These are phyloP conservation scores for Notarius quadriscutis DNA, from an alignment of 2,113 vertebrate species.

Conservation along the genomic window DNA sequence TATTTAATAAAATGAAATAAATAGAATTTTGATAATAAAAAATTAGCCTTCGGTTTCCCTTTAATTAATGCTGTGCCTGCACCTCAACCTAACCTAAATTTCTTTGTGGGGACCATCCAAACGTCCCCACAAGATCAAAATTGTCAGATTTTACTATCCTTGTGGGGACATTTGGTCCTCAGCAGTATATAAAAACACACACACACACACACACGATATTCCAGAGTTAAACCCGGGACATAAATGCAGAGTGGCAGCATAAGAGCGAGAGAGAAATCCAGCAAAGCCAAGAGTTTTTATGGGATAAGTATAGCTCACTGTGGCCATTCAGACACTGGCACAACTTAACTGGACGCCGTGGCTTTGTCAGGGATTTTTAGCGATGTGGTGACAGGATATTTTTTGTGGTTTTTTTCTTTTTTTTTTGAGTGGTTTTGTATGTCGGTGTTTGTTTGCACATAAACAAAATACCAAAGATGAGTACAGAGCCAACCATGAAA, in stretches of 20 bases:
- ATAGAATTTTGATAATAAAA: too few species aligned
- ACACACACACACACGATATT: slow-evolving; percentile 47
- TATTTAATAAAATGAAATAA: too few species aligned
- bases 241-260: slow-evolving; percentile 53
- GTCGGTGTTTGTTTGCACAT: background rate
- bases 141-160: too few species aligned
- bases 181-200: too few species aligned
- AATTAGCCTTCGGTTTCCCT: too few species aligned
- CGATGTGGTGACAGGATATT: background rate
- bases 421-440: background rate
- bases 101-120: too few species aligned
- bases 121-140: too few species aligned
- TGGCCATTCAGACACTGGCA: slow-evolving; percentile 54
- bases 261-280: slow-evolving; percentile 40
- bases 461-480: background rate
- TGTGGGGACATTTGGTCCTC: too few species aligned
- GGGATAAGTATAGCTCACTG: slow-evolving; percentile 64
- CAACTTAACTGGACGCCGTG: slow-evolving; percentile 52
- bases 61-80: too few species aligned
- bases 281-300: slow-evolving; percentile 44
- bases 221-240: slow-evolving; percentile 62
- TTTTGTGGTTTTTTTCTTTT: background rate
- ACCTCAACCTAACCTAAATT: too few species aligned
- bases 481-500: background rate
- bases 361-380: slow-evolving; percentile 39